phyloP scores from a whole-genome alignment of 2,888 invertebrate species.

The Cordilura impudica region DNA sequence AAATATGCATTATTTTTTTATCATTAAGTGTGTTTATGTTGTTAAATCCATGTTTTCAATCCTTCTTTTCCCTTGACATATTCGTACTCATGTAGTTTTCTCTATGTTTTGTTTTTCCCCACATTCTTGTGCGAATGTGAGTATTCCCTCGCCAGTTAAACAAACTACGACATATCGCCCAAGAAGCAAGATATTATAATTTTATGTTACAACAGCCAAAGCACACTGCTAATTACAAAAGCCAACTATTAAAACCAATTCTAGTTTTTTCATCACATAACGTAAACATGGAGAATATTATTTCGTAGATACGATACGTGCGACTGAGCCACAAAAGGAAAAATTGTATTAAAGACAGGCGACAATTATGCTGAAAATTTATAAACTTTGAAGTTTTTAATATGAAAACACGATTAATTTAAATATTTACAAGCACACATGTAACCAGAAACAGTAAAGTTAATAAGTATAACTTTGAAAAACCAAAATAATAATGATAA shows the following conservation, averaged over 20 bases:
- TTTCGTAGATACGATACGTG: slow-evolving; percentile 32
- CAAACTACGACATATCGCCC: slow-evolving; percentile 16
- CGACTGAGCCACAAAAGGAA: slow-evolving; percentile 26
- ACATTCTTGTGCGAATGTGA: slow-evolving; percentile 2
- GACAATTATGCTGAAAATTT: background rate
- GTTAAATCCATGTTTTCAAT: slow-evolving; percentile 26
- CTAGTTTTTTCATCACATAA: slow-evolving; percentile 22
- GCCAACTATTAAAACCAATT: slow-evolving; percentile 50
- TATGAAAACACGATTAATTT: no score
- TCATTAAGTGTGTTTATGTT: slow-evolving; percentile 1
- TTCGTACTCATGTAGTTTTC: background rate
- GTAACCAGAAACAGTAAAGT: no score
- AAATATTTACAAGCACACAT: background rate
- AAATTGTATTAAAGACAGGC: background rate
- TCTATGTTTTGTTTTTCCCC: background rate
- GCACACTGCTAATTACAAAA: slow-evolving; percentile 52
- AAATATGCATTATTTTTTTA: slow-evolving; percentile 16
- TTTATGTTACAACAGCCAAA: slow-evolving; percentile 36
- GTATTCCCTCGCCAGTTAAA: slow-evolving; percentile 22
- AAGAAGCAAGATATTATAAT: slow-evolving; percentile 11
- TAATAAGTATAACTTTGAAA: no score
- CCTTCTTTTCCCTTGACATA: slow-evolving; percentile 1
- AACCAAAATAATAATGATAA: no score
- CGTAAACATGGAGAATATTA: background rate
- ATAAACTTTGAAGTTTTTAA: background rate